Conservation (phyloP, 2,888 invertebrate genomes). For the Vandiemenella viatica region DNA sequence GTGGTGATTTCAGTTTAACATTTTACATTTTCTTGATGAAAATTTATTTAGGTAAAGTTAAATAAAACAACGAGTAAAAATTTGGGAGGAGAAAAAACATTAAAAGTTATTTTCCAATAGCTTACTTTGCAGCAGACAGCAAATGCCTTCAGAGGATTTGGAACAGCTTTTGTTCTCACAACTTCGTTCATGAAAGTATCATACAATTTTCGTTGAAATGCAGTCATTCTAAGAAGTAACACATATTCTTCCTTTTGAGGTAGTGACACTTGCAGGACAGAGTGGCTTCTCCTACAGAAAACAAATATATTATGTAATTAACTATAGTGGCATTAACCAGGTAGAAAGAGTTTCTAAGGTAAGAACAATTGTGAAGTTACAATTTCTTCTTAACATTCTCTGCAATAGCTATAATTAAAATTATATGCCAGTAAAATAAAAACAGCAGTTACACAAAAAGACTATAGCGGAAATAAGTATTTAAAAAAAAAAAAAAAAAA, state of each 20-base stretch:
- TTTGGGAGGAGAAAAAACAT: no score
- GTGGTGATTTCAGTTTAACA: no score
- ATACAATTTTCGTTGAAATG: slow-evolving; percentile 80
- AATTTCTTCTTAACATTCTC: background rate
- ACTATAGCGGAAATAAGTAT: no score
- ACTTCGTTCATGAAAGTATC: slow-evolving; percentile 88
- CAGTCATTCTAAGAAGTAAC: slow-evolving; percentile 73
- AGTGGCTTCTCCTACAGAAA: slow-evolving; percentile 63
- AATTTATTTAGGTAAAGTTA: no score
- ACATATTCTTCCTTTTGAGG: slow-evolving; percentile 94
- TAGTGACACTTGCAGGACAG: slow-evolving; percentile 78
- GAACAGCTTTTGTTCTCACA: slow-evolving; percentile 67
- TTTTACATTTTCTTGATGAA: no score
- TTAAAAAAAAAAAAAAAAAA: no score
- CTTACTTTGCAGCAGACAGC: slow-evolving; percentile 90
- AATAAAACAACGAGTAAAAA: no score
- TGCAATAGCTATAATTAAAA: no score
- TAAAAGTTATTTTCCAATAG: no score
- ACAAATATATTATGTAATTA: background rate
- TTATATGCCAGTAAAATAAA: no score
- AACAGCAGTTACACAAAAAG: no score
- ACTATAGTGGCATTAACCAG: background rate
- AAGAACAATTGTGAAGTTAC: background rate
- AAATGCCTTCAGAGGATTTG: slow-evolving; percentile 93
- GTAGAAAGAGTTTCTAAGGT: background rate